Evolutionary conservation across 2,797 vertebrate species (phyloP), one percentile per base, ranked within the genome.

Genomic region (Balearica regulorum): DNA sequence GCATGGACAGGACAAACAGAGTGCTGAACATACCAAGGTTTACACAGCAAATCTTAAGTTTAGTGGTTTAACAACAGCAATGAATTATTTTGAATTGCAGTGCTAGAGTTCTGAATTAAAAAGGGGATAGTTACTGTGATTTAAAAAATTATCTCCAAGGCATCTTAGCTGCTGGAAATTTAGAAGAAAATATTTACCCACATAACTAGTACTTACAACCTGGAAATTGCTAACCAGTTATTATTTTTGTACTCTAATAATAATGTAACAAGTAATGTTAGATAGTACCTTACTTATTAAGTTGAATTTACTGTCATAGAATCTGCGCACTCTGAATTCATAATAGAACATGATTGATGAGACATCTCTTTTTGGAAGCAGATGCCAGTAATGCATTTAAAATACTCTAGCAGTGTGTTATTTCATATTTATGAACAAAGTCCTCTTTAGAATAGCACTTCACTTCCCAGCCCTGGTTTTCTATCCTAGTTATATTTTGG

Each of bases 321-420:
- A 93, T 89, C 83, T 91, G 72, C 9, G 35, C 62, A 41, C 87
- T 94, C 86, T 96, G 93, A 97, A 97, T 96, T 96, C 81, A 84
- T 96, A 96, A 95, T 93, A 57, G 68, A 96, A 87, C 64, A 76
- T 96, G 96, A 97, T 95, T 96, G 95, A 96, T 96, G 93, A 96
- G 94, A 96, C 94, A 88, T 94, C 93, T 95, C 81, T 78, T 97
- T 87, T 96, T 93, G 81, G 89, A 97, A 96, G 83, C 97, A 96
- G 94, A 94, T 96, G 93, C 93, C 94, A 96, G 93, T 94, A 91
- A 86, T 91, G 66, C 84, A 91, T 94, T 96, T 95, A 89, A 96
- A 96, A 95, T 92, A 96, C 86, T 91, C 80, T 48, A 75, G 81
- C 73, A 92, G 80, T 89, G 71, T 87, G 87, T 95, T 97, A 92